Base-by-base conservation (phyloP, 2,113 vertebrate genomes). In the Piprites chloris region DNA sequence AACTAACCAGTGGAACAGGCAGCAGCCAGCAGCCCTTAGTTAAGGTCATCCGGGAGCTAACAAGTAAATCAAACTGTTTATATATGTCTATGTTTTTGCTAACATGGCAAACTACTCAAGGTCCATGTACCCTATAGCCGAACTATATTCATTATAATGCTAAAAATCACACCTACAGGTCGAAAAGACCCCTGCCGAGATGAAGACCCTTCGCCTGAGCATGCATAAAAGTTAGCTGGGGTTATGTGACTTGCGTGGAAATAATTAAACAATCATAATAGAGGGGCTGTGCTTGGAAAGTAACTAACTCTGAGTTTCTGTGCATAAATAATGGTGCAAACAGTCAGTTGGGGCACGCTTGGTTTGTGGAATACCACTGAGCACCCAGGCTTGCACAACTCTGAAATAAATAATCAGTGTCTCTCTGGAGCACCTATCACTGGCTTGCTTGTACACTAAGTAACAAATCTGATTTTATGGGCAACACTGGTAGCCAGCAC, bases 401-500 rank as follows among this genome's bases (percentile, higher is more conserved):
- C 39, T 42, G 39, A 42, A 42, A 63, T 39, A 30, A 41, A 63
- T 62, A 41, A 41, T 6, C 61, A 41, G 39, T 41, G 9, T 30
- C 37, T 41, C 19, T 63, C 27, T 42, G 27, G 39, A 32, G 39
- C 10, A n/a, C n/a, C n/a, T n/a, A 30, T 63, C 41, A 63, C 13
- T 30, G 26, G 18, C 37, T 62, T 21, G 37, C 14, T 63, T 41
- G 61, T 18, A 42, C 61, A 42, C 61, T 39, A 30, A 39, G 61
- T 42, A 14, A 42, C 19, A 22, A 42, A 42, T 10, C 61, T 41
- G 61, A 41, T 41, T 30, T 28, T 30, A 13, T 41, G 61, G 27
- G 27, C 18, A 41, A 30, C 1, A 1, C 44, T 16, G 21, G 24
- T 4, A 15, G 52, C 15, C 10, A 0, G n/a, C 30, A 3, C 1